Conservation (phyloP, 2,797 vertebrate genomes). For the Prunella strophiata region DNA sequence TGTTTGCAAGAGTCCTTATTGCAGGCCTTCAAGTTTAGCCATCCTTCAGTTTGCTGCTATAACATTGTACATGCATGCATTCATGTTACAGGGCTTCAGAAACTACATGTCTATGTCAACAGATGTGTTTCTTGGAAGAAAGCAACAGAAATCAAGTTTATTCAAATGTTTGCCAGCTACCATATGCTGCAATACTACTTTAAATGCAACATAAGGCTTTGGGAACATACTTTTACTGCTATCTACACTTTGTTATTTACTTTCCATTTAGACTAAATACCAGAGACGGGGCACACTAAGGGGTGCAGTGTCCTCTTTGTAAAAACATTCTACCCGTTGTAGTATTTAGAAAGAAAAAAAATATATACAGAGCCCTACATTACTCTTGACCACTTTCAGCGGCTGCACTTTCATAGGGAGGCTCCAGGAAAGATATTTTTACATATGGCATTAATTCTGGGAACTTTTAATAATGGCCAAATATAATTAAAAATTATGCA, state of each 20-base stretch:
- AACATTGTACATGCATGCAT: background rate
- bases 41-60: background rate
- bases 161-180: constrained; percentile 58
- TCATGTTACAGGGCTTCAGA: constrained; percentile 46
- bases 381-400: background rate
- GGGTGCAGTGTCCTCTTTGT: constrained; percentile 43
- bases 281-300: constrained; percentile 59
- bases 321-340: constrained; percentile 47
- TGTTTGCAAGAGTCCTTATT: background rate
- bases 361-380: constrained; percentile 12
- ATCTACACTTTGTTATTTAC: constrained; percentile 69
- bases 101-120: constrained; percentile 60
- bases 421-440: constrained; percentile 45
- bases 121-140: constrained; percentile 70
- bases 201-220: constrained; percentile 59
- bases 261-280: constrained; percentile 71
- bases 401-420: constrained; percentile 8
- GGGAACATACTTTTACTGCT: constrained; percentile 57
- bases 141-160: constrained; percentile 69
- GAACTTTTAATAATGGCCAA: constrained; percentile 61
- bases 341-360: constrained; percentile 49
- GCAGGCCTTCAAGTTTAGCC: background rate
- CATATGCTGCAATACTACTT: constrained; percentile 68
- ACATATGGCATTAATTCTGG: constrained; percentile 55
- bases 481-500: constrained; percentile 61